Evolutionary conservation across 1,140 invertebrate species (phyloP), one percentile per base, ranked within the genome.

Genomic region (Frieseomelitta varia): DNA sequence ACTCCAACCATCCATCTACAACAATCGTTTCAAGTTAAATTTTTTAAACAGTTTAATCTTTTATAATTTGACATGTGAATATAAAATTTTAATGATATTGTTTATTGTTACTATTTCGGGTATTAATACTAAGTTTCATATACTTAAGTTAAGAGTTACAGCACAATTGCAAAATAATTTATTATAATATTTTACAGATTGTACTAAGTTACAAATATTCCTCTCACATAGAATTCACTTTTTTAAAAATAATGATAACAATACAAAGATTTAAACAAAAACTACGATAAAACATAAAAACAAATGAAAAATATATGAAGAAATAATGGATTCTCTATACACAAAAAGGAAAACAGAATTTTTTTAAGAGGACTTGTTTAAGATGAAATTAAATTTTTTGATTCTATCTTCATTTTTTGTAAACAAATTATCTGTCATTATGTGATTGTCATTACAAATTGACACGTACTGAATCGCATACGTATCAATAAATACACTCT

Each of bases 1-100:
- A 84, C 87, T 91, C 94, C 94, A 95, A 84, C 91, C 91, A 87
- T 94, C 94, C 67, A 94, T 92, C 94, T 95, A 94, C 68, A 95
- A 95, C 91, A 95, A 92, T 92, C 30, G 87, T 69, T 63, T 79
- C 15, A 80, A 21, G 51, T 68, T 72, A 84, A 82, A 77, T 86
- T 87, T 81, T 81, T 67, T 84, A 83, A n/a, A 63, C 67, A 65
- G 58, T 15, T 47, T 47, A 47, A 47, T 47, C 39, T 47, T 47
- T 8, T 71, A 81, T 27, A 78, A 2, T 4, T 82, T 58, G 15
- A 53, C 1, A 47, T 51, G n/a, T 55, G 24, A 4, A 14, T 63
- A 84, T 27, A 79, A 72, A 61, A 55, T 73, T 27, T 56, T 56
- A 53, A 30, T 74, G 61, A 74, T 27, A 81, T 81, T 61, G 30